Percentiles rank a stretch among this genome's conserved stretches.
Evolutionary conservation across 2,888 invertebrate species (phyloP).

Genomic region (Biston betularia): DNA sequence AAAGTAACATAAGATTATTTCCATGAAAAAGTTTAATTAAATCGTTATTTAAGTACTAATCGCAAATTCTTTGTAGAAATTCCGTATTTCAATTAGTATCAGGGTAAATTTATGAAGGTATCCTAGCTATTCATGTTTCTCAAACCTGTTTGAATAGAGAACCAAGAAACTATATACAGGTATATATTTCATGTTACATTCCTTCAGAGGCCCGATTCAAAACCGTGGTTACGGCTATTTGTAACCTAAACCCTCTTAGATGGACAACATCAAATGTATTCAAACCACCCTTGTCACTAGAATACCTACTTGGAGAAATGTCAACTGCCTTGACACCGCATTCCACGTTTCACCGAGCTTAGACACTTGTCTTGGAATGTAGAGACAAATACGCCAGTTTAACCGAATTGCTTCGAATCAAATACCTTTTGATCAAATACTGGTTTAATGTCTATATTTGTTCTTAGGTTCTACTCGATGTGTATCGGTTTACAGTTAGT

Average conservation of each 20-base stretch:
- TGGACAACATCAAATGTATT: slow-evolving; percentile 42
- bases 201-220: slow-evolving; percentile 16
- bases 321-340: slow-evolving; percentile 57
- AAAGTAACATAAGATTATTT: not conserved
- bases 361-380: slow-evolving; percentile 52
- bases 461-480: slow-evolving; percentile 28
- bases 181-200: slow-evolving; percentile 17
- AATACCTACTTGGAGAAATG: slow-evolving; percentile 49
- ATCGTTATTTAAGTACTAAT: no score
- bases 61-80: not conserved
- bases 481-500: slow-evolving; percentile 20
- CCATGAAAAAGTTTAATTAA: not conserved
- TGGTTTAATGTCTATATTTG: slow-evolving; percentile 33
- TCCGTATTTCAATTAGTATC: slow-evolving; percentile 4
- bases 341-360: slow-evolving; percentile 57
- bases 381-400: slow-evolving; percentile 55
- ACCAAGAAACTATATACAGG: slow-evolving; percentile 2
- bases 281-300: slow-evolving; percentile 51
- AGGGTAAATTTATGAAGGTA: slow-evolving; percentile 22
- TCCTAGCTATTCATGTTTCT: slow-evolving; percentile 12
- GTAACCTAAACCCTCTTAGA: slow-evolving; percentile 32
- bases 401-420: slow-evolving; percentile 55
- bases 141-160: slow-evolving; percentile 13
- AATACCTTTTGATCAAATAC: slow-evolving; percentile 55
- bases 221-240: slow-evolving; percentile 25